Percentiles rank a stretch among this genome's conserved stretches.
Evolutionary conservation across 2,888 invertebrate species (phyloP).

Genomic region (Lithophane leautieri): DNA sequence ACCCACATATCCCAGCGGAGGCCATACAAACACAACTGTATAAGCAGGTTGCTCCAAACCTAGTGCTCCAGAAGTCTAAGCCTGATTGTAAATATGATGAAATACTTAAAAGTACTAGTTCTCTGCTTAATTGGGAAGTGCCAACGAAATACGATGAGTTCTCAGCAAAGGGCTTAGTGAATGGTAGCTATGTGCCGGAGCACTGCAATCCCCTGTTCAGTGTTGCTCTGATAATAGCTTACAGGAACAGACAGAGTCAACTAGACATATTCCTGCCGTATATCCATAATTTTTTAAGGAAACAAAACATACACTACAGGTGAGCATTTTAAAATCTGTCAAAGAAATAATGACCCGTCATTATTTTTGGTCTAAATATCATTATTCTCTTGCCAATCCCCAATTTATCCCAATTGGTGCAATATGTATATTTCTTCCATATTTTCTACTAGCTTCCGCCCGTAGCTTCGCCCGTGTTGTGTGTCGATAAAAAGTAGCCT

Average conservation of each 20-base stretch:
- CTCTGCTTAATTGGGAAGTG: slow-evolving; percentile 72
- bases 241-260: slow-evolving; percentile 94
- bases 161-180: slow-evolving; percentile 73
- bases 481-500: too few relatives aligned
- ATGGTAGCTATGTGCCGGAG: slow-evolving; percentile 80
- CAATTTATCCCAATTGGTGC: background rate
- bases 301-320: slow-evolving; percentile 95
- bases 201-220: slow-evolving; percentile 88
- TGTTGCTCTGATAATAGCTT: slow-evolving; percentile 95
- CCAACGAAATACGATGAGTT: slow-evolving; percentile 73
- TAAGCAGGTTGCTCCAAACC: slow-evolving; percentile 63
- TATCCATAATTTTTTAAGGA: slow-evolving; percentile 96
- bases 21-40: slow-evolving; percentile 50
- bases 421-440: background rate
- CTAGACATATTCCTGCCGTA: slow-evolving; percentile 94
- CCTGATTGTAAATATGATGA: slow-evolving; percentile 80
- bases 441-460: background rate
- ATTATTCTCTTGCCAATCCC: background rate
- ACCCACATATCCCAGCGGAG: slow-evolving; percentile 51
- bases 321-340: slow-evolving; percentile 68
- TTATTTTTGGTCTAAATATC: background rate
- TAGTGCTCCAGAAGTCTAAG: slow-evolving; percentile 67
- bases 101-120: slow-evolving; percentile 73
- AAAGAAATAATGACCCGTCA: background rate
- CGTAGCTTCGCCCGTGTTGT: too few relatives aligned